These are phyloP conservation scores for Poeciliopsis gracilis DNA, from an alignment of 2,797 vertebrate species.

Conservation along the genomic window DNA sequence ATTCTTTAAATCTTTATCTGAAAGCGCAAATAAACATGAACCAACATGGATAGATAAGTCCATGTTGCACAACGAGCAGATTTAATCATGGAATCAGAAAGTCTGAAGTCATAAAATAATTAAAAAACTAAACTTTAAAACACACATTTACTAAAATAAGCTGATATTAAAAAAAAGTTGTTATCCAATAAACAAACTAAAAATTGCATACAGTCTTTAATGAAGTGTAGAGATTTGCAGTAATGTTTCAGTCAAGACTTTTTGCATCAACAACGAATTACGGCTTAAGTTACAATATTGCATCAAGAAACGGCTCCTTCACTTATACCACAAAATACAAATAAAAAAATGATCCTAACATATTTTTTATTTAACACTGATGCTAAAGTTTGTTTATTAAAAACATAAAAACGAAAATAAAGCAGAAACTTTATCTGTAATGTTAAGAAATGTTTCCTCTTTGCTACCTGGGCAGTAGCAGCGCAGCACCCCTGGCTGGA, in stretches of 20 bases:
- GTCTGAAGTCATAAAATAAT: not conserved
- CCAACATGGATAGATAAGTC: not conserved
- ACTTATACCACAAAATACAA: not conserved
- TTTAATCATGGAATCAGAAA: not conserved
- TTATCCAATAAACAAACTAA: not conserved
- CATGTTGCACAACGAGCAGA: not conserved
- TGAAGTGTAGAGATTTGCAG: not conserved
- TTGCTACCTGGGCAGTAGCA: constrained; percentile 98
- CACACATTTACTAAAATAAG: not conserved
- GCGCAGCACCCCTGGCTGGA: constrained; percentile 96
- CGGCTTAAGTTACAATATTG: not conserved
- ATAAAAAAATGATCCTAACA: not conserved
- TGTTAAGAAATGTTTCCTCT: not conserved
- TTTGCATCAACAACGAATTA: not conserved
- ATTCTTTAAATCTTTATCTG: not conserved
- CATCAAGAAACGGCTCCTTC: not conserved
- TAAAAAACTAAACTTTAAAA: not conserved
- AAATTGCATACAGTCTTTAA: not conserved
- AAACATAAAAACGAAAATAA: not conserved
- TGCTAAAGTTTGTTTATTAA: not conserved
- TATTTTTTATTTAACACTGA: not conserved
- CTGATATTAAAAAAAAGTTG: not conserved
- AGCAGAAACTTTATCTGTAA: not conserved
- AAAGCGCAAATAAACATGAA: not conserved
- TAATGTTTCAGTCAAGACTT: not conserved